Base-by-base conservation (phyloP, 2,113 vertebrate species). In the Myocastor coypus region DNA sequence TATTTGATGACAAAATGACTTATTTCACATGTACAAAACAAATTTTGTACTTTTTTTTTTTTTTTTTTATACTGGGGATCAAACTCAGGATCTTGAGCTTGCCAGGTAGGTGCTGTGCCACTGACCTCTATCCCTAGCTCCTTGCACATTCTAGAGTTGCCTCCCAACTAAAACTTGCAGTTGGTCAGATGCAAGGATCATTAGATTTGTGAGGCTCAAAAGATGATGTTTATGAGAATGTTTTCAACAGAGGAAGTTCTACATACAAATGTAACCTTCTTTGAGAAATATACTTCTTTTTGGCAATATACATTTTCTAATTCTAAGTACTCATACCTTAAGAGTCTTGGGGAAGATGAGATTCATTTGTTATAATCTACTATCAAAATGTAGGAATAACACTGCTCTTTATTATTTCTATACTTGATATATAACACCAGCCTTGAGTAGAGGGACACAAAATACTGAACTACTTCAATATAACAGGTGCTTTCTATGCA, bases 221-320 rank as follows among this genome's bases (percentile, higher is more conserved):
- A 91, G 40, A 84, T 75, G 30, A 66, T 78, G 24, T 61, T 83
- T 55, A 89, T 55, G 26, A 92, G 81, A 89, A 34, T 16, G 57
- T 87, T 89, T 92, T 80, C 30, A 80, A 92, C 86, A 64, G 17
- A 73, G n/a, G 75, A 94, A 92, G 5, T 89, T 73, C 19, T 77
- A 30, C 32, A 73, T 81, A 78, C 12, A 80, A 66, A 84, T 9
- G 17, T 24, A 6, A 9, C 13, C 73, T 87, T 46, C 34, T 86
- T 77, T 82, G 40, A 73, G 75, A 94, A 83, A 90, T 37, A 63
- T 63, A 63, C 61, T 63, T 63, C 22, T 26, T 22, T 63, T 63
- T 88, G 85, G 7, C 71, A 78, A 91, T 28, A 28, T 5, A 5
- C 30, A 71, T 96, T 96, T 83, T 40, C 28, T 89, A 83, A 73